Evolutionary conservation across 2,888 invertebrate species (phyloP).

Genomic region (Drosophila flavopinicola): DNA sequence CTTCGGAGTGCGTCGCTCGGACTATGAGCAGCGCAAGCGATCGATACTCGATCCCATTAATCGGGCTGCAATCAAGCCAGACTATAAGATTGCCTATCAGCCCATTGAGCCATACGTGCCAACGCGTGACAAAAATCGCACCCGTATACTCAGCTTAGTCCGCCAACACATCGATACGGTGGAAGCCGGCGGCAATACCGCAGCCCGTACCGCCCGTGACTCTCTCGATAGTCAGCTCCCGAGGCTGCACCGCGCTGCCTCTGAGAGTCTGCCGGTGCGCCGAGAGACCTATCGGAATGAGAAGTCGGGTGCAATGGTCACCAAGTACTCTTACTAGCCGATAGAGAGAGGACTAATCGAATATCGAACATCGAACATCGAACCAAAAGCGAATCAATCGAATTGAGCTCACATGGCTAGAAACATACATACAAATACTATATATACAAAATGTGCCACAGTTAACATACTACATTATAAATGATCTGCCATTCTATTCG

Average conservation of each 20-base stretch:
- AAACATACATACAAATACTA: constrained; percentile 23
- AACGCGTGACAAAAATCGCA: constrained; percentile 88
- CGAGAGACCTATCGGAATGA: constrained; percentile 78
- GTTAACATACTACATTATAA: constrained; percentile 17
- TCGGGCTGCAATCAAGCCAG: constrained; percentile 87
- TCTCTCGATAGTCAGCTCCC: constrained; percentile 89
- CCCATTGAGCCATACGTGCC: constrained; percentile 89
- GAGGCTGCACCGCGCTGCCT: constrained; percentile 85
- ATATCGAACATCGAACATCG: constrained; percentile 3
- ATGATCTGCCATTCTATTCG: constrained; percentile 35
- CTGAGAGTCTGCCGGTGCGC: constrained; percentile 73
- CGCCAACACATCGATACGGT: constrained; percentile 86
- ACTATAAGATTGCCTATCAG: constrained; percentile 86
- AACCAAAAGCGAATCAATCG: constrained; percentile 28
- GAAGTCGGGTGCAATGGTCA: constrained; percentile 80
- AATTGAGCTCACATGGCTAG: constrained; percentile 25
- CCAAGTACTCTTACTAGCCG: constrained; percentile 75
- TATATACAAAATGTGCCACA: constrained; percentile 18
- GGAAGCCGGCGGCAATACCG: constrained; percentile 86
- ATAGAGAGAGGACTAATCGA: constrained; percentile 5
- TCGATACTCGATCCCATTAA: constrained; percentile 86
- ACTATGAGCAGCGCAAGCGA: constrained; percentile 79
- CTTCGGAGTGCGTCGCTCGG: constrained; percentile 88
- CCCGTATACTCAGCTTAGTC: constrained; percentile 87
- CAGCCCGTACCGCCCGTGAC: constrained; percentile 86